A percentile compares a stretch with the other conserved stretches of the same genome.
phyloP scores from a whole-genome alignment of 2,888 invertebrate species.

The Pyrrhopygopsis socrates region DNA sequence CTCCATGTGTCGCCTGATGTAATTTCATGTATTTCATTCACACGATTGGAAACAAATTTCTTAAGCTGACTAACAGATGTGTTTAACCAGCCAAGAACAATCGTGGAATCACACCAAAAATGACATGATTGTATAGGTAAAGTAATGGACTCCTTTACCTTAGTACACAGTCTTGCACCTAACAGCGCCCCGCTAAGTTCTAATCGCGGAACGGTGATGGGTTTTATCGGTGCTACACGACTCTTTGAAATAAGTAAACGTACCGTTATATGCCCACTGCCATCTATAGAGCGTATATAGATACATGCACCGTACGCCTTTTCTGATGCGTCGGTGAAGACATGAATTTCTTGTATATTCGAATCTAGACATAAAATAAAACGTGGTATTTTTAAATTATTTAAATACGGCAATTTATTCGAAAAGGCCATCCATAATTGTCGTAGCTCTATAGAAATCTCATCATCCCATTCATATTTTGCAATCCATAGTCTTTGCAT shows the following conservation, averaged over 20 bases:
- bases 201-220: slow-evolving; percentile 59
- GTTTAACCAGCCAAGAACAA: slow-evolving; percentile 51
- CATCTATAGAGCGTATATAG: not conserved
- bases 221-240: slow-evolving; percentile 53
- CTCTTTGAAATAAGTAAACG: slow-evolving; percentile 17
- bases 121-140: slow-evolving; percentile 1
- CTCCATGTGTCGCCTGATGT: slow-evolving; percentile 42
- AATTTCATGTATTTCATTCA: slow-evolving; percentile 56
- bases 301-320: slow-evolving; percentile 8
- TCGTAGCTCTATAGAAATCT: not conserved
- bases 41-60: slow-evolving; percentile 48
- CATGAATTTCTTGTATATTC: not conserved
- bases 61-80: slow-evolving; percentile 33
- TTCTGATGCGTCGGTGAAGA: slow-evolving; percentile 14
- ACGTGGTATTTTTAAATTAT: slow-evolving; percentile 16
- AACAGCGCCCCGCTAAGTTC: slow-evolving; percentile 45
- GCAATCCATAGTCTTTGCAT: slow-evolving; percentile 78
- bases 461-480: slow-evolving; percentile 80
- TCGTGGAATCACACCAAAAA: slow-evolving; percentile 38
- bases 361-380: not conserved
- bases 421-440: not conserved
- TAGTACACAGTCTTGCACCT: slow-evolving; percentile 42
- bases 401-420: not conserved
- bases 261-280: not conserved
- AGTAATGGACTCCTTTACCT: slow-evolving; percentile 10